phyloP scores from a whole-genome alignment of 2,888 invertebrate species.

The Drosophila helvetica region DNA sequence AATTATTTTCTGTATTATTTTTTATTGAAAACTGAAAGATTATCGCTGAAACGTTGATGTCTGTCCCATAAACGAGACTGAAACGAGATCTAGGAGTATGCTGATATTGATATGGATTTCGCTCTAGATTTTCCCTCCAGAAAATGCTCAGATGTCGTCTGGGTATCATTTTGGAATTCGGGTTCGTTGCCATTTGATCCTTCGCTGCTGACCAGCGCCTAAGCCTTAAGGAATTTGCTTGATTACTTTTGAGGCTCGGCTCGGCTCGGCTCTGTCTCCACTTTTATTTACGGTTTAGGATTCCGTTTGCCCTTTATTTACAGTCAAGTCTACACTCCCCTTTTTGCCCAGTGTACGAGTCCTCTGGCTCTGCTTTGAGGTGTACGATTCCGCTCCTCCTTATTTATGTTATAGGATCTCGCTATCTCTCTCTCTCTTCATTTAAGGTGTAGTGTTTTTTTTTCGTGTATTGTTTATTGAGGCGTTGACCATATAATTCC shows the following conservation, averaged over 20 bases:
- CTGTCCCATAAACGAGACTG: slow-evolving; percentile 12
- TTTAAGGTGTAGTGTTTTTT: too few relatives aligned
- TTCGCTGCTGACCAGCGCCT: slow-evolving; percentile 4
- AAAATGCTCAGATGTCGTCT: slow-evolving; percentile 61
- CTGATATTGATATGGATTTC: slow-evolving; percentile 54
- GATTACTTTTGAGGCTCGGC: slow-evolving; percentile 21
- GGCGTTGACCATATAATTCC: slow-evolving; percentile 43
- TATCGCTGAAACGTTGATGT: slow-evolving; percentile 42
- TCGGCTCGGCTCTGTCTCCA: not conserved
- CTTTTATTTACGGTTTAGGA: slow-evolving; percentile 1
- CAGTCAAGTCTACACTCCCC: not conserved
- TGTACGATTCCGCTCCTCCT: not conserved
- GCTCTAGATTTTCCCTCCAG: slow-evolving; percentile 63
- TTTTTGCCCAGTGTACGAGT: not conserved
- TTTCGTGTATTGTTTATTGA: not conserved
- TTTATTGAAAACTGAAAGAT: slow-evolving; percentile 15
- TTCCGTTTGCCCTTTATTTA: not conserved
- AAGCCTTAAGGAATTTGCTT: slow-evolving; percentile 32
- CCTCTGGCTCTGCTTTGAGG: not conserved
- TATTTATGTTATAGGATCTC: not conserved
- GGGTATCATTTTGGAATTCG: slow-evolving; percentile 49
- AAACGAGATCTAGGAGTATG: slow-evolving; percentile 7
- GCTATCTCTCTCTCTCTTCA: not conserved
- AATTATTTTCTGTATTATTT: not conserved
- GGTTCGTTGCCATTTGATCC: slow-evolving; percentile 30